These are phyloP conservation scores for Lasioglossum morio DNA, from an alignment of 2,888 invertebrate genomes.

Conservation along the genomic window DNA sequence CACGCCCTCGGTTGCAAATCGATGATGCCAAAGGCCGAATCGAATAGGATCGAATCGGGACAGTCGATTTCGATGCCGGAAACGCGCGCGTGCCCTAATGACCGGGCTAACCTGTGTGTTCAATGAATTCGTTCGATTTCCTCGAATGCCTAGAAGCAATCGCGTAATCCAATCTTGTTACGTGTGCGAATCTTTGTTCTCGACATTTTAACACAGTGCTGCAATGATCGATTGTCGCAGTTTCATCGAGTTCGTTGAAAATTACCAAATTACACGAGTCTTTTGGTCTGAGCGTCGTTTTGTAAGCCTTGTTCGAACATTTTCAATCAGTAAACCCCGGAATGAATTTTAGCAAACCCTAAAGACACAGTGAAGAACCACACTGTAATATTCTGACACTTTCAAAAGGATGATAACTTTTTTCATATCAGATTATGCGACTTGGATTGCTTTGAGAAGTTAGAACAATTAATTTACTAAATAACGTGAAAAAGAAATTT, in stretches of 20 bases:
- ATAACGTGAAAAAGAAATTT: too few relatives aligned
- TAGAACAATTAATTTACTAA: too few relatives aligned
- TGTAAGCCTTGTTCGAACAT: neutral
- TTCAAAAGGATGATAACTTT: too few relatives aligned
- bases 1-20: conserved; percentile 50
- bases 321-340: neutral
- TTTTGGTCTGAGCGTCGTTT: neutral
- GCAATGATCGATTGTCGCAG: conserved; percentile 34
- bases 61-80: conserved; percentile 57
- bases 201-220: conserved; percentile 18
- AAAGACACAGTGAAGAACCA: too few relatives aligned
- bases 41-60: neutral
- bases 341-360: too few relatives aligned
- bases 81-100: conserved; percentile 48
- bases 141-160: conserved; percentile 49
- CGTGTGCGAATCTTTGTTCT: conserved; percentile 50
- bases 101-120: conserved; percentile 42
- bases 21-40: conserved; percentile 17
- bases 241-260: conserved; percentile 9
- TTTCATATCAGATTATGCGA: too few relatives aligned
- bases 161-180: conserved; percentile 65
- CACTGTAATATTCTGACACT: too few relatives aligned
- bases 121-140: conserved; percentile 50
- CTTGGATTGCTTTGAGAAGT: too few relatives aligned
- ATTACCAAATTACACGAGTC: neutral